Percentiles rank a stretch among this genome's conserved stretches.
Evolutionary conservation across 1,140 invertebrate genomes (phyloP).

Genomic region (Cardiocondyla obscurior): DNA sequence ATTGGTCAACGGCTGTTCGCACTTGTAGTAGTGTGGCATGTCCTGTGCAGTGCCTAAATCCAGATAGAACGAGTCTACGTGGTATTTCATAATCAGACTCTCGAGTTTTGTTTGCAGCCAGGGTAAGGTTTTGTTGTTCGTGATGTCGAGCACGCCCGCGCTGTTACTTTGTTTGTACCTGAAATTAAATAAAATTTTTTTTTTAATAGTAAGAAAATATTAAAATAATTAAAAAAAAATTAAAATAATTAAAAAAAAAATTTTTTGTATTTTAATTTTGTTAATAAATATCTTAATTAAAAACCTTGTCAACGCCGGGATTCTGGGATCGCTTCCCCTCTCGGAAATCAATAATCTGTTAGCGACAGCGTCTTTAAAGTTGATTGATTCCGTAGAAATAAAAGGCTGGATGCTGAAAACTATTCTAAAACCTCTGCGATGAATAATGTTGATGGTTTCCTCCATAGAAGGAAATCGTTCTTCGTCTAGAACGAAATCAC

Average conservation of each 20-base stretch:
- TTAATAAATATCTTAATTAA: background rate
- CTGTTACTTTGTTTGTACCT: slow-evolving; percentile 90
- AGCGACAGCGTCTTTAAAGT: slow-evolving; percentile 90
- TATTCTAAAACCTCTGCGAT: slow-evolving; percentile 92
- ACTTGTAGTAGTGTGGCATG: slow-evolving; percentile 93
- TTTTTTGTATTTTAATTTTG: background rate
- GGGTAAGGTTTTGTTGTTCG: slow-evolving; percentile 90
- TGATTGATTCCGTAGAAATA: slow-evolving; percentile 92
- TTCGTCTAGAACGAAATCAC: slow-evolving; percentile 90
- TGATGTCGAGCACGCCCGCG: slow-evolving; percentile 93
- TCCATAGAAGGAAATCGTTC: slow-evolving; percentile 89
- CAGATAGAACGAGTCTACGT: slow-evolving; percentile 95
- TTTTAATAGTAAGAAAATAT: background rate
- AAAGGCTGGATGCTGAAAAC: slow-evolving; percentile 93
- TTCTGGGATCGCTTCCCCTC: slow-evolving; percentile 88
- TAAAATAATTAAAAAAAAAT: no score
- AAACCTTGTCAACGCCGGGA: slow-evolving; percentile 89
- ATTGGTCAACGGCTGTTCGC: slow-evolving; percentile 88
- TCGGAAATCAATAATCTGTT: slow-evolving; percentile 89
- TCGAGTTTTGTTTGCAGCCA: slow-evolving; percentile 92
- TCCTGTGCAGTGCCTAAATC: slow-evolving; percentile 95
- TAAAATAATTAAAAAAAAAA: no score
- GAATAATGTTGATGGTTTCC: slow-evolving; percentile 91
- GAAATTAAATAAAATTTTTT: background rate
- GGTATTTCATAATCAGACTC: slow-evolving; percentile 88